Conservation (phyloP, 2,888 invertebrate genomes). For the Morpho deidamia region DNA sequence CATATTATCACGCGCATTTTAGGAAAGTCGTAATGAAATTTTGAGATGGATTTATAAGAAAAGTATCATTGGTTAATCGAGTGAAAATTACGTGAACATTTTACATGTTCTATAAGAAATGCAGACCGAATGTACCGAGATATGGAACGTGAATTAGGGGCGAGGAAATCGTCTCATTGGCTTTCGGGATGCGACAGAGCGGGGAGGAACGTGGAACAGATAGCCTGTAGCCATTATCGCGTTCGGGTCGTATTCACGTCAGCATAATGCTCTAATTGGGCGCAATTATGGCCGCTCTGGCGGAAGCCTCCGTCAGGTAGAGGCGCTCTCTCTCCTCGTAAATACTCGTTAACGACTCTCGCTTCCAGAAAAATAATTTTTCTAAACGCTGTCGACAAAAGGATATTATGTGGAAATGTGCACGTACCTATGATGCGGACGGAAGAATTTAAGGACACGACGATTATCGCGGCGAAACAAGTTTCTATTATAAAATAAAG, state of each 20-base stretch:
- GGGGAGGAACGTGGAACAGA: constrained; percentile 42
- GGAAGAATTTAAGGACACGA: constrained; percentile 49
- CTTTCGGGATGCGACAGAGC: constrained; percentile 35
- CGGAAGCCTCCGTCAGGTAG: constrained; percentile 71
- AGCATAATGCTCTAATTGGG: constrained; percentile 77
- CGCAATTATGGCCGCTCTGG: constrained; percentile 71
- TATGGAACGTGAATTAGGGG: constrained; percentile 64
- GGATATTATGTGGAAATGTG: constrained; percentile 60
- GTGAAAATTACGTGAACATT: constrained; percentile 66
- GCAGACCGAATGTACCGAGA: constrained; percentile 55
- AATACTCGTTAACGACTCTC: constrained; percentile 75
- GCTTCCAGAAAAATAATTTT: constrained; percentile 71
- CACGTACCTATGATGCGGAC: constrained; percentile 49
- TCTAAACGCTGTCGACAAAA: constrained; percentile 58
- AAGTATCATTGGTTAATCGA: constrained; percentile 63
- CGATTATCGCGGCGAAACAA: too few relatives aligned
- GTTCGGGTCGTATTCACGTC: constrained; percentile 73
- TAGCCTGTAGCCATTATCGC: constrained; percentile 69
- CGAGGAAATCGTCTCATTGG: constrained; percentile 56
- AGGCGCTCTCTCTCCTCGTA: constrained; percentile 67
- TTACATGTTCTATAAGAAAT: constrained; percentile 61
- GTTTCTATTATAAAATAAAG: too few relatives aligned
- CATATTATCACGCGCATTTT: constrained; percentile 28
- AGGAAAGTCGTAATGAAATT: constrained; percentile 49
- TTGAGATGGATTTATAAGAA: constrained; percentile 53